Conservation (phyloP, 2,888 invertebrate species). For the Aporophyla nigra region DNA sequence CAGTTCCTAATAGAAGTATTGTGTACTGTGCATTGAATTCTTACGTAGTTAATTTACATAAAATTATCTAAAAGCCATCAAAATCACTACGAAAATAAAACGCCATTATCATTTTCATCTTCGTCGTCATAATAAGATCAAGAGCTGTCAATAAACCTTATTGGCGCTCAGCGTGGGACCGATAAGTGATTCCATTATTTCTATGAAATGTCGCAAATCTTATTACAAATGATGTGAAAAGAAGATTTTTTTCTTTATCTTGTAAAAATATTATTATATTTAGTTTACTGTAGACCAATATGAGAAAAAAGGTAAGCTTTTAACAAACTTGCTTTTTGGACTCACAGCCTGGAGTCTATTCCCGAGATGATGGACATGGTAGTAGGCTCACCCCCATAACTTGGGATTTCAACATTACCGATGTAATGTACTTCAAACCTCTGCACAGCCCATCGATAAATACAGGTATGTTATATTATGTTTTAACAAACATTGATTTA, state of each 20-base stretch:
- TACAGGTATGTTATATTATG: background rate
- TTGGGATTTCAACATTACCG: background rate
- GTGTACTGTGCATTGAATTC: no score
- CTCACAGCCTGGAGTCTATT: no score
- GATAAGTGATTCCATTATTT: constrained; percentile 51
- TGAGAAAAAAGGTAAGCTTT: background rate
- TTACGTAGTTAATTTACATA: no score
- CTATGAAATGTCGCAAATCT: constrained; percentile 39
- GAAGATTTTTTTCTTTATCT: constrained; percentile 10
- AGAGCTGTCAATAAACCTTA: constrained; percentile 49
- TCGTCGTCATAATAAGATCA: background rate
- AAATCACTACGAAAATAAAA: background rate
- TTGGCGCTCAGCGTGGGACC: constrained; percentile 56
- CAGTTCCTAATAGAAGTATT: no score
- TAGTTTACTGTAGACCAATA: background rate
- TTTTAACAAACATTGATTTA: no score
- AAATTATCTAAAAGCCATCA: no score
- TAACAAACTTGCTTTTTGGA: no score
- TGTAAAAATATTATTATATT: background rate
- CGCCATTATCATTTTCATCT: background rate
- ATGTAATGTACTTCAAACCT: background rate
- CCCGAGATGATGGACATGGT: no score
- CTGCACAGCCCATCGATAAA: background rate
- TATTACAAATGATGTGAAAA: constrained; percentile 39
- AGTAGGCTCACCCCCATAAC: no score